Base-by-base conservation (phyloP, 2,888 invertebrate genomes). In the Amiota minor region DNA sequence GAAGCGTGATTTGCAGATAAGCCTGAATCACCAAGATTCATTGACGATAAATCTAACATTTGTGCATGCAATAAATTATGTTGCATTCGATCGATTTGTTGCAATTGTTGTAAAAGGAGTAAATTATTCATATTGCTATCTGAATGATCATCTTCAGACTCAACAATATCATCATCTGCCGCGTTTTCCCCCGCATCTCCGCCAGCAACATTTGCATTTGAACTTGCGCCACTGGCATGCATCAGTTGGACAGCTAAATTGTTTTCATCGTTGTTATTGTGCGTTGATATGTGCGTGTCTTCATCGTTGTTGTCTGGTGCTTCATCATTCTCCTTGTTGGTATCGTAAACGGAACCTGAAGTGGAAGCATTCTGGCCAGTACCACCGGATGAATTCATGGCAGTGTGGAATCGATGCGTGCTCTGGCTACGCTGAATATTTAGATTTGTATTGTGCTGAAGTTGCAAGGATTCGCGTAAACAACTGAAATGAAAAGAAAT, bases 371-470 rank as follows among this genome's bases (percentile, higher is more conserved):
- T 12, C n/a, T 68, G 67, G 18, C 80, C 78, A 11, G 67, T 65
- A 6, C 76, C 76, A 6, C 76, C 76, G 4, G 87, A 86, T 2
- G 84, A 79, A 18, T 84, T 86, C 18, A 88, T 77, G 2, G 86
- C 81, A 23, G 81, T 87, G 73, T 88, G 86, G 74, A 90, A 90
- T 8, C 90, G 85, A 74, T 90, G 90, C 0, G 90, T 90, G 74
- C 90, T 90, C 76, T 90, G 90, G 73, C 90, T 90, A 11, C 90
- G 89, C 73, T 90, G 90, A 64, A 90, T 90, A 74, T 90, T 90
- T 1, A 90, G 79, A 79, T 90, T 90, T 11, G 90, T 90, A 16
- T 89, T 90, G 77, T 90, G 90, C 78, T 90, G 90, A 18, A 90
- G 76, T 77, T 89, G 89, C 46, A 90, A 75, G 6, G 90, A 90